Evolutionary conservation across 2,888 invertebrate species (phyloP), one percentile per base, ranked within the genome.

Genomic region (Plebejus anna): DNA sequence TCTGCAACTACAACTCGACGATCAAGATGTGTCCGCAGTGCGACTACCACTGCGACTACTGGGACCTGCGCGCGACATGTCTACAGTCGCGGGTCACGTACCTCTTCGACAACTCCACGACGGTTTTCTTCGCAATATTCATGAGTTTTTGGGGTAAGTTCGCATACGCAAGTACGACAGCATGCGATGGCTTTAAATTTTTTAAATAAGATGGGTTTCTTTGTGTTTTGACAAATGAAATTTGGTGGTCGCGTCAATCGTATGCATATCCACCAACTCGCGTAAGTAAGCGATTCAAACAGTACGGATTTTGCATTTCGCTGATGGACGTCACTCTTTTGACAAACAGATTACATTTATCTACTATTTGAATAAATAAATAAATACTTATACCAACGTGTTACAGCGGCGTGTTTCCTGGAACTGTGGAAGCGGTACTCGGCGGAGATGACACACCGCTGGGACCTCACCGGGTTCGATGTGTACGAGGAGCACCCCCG

Each of bases 391-490:
- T 32, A 32, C 32, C 32, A 32, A 32, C 32, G 32, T 75, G 72
- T 71, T 79, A 9, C 83, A 97, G 97, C 97, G 81, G 96, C 98
- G 0, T 95, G 98, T 81, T 99, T 99, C 94, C 92, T 99, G 85
- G 99, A 99, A 90, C 92, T 98, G 79, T 99, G 99, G 99, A 99
- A 98, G 91, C 95, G 98, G 32, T 98, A 98, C 88, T 98, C 98
- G 0, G 97, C 98, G 0, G 98, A 98, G 92, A 97, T 99, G 86
- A 98, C 98, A 3, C 99, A 99, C 90, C 96, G 98, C 77, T 99
- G 99, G 99, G 99, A 99, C 91, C 95, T 99, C 79, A 97, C 98
- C 0, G 98, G 97, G 36, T 98, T 98, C 87, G 98, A 98, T 90
- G 95, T 97, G 47, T 96, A 97, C 86, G 98, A 98, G 90, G 98